phyloP scores from a whole-genome alignment of 2,113 vertebrate species.

The Malurus cyaneus region DNA sequence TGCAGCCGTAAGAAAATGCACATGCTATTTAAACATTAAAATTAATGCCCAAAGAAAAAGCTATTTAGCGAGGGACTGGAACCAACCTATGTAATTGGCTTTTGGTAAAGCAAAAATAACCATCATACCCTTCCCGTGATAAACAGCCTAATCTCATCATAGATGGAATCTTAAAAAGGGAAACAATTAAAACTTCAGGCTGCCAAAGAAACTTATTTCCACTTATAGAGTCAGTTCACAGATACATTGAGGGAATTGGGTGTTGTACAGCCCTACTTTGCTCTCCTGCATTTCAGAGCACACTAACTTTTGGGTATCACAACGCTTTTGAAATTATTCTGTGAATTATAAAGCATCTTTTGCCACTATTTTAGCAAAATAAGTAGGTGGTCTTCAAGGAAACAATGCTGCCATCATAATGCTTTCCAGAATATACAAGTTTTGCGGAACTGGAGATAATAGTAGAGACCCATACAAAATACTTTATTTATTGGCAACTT shows the following conservation, averaged over 20 bases:
- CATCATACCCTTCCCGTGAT: background rate
- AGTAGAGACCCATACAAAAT: background rate
- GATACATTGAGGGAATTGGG: background rate
- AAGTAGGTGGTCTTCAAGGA: background rate
- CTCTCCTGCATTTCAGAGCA: background rate
- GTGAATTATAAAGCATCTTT: background rate
- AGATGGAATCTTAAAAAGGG: conserved; percentile 54
- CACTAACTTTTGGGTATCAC: background rate
- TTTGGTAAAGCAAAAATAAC: conserved; percentile 70
- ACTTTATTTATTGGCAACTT: background rate
- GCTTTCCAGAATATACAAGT: background rate
- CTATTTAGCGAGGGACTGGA: conserved; percentile 63
- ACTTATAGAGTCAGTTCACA: background rate
- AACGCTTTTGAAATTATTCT: background rate
- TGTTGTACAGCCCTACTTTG: background rate
- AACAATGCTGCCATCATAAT: background rate
- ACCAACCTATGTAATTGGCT: conserved; percentile 64
- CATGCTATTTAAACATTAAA: conserved; percentile 82
- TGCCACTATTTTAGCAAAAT: background rate
- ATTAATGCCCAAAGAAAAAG: conserved; percentile 73
- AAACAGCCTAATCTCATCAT: conserved; percentile 7
- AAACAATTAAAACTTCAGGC: conserved; percentile 32
- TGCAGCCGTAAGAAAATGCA: conserved; percentile 79
- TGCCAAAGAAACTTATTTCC: conserved; percentile 9
- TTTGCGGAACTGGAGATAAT: background rate